Evolutionary conservation across 1,140 invertebrate genomes (phyloP).

Genomic region (Pogonus chalceus): DNA sequence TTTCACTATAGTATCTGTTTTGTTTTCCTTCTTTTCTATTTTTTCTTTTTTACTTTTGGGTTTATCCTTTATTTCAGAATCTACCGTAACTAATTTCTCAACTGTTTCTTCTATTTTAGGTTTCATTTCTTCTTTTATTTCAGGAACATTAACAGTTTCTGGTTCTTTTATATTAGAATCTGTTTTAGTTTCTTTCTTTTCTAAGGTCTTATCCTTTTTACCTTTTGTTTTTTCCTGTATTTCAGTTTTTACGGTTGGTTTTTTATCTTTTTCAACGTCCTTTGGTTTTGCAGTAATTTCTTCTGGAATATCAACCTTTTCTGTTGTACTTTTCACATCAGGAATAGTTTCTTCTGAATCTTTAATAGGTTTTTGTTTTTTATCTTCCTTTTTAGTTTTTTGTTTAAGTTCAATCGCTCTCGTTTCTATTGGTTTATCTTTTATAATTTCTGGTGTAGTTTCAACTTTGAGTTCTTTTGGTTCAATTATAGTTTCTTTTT

Average conservation of each 20-base stretch:
- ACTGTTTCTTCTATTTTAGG: not conserved
- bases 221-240: not conserved
- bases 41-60: not conserved
- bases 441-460: conserved; percentile 4
- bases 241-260: not conserved
- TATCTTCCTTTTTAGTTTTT: conserved; percentile 8
- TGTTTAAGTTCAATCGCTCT: too few species aligned
- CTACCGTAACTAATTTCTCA: not conserved
- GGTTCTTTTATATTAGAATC: not conserved
- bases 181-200: not conserved
- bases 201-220: not conserved
- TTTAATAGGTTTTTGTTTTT: not conserved
- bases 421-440: too few species aligned
- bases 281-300: too few species aligned
- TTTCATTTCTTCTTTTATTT: not conserved
- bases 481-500: not conserved
- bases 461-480: not conserved
- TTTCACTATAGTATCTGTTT: too few species aligned
- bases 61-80: not conserved
- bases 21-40: too few species aligned
- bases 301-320: too few species aligned
- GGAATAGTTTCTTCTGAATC: not conserved
- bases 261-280: too few species aligned
- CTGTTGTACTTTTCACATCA: too few species aligned
- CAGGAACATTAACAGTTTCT: not conserved